Evolutionary conservation across 2,797 vertebrate genomes (phyloP).

Genomic region (Caiman crocodilus): DNA sequence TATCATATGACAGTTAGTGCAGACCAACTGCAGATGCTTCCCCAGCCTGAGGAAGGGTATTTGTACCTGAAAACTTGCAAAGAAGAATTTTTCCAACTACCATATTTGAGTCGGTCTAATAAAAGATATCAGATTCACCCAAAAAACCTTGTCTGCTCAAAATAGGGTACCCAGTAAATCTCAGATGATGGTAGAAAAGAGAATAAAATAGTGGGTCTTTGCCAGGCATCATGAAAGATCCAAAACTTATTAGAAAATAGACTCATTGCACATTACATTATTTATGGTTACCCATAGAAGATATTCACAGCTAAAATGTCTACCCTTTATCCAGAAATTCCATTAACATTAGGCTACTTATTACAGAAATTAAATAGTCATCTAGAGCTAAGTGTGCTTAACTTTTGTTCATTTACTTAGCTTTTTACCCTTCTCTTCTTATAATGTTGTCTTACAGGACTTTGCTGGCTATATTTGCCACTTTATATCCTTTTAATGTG

Average conservation of each 20-base stretch:
- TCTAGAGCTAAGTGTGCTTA: neutral
- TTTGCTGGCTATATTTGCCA: neutral
- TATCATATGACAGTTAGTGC: neutral
- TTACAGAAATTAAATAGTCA: neutral
- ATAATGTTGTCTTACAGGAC: neutral
- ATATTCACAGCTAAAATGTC: neutral
- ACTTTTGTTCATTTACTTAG: neutral
- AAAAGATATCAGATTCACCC: no score
- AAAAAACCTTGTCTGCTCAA: neutral
- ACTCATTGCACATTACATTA: neutral
- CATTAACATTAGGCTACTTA: neutral
- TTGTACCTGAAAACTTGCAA: no score
- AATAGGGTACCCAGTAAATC: neutral
- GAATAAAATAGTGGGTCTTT: neutral
- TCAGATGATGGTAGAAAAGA: neutral
- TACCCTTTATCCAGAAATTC: no score
- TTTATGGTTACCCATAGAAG: fast-evolving
- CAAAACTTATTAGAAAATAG: neutral
- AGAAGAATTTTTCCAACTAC: no score
- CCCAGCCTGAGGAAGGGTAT: no score
- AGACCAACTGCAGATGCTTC: no score
- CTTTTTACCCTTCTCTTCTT: neutral
- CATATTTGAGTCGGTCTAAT: no score
- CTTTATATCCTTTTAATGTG: neutral
- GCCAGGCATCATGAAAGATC: neutral